Base-by-base conservation (phyloP, 2,113 vertebrate genomes). In the Polyodon spathula region DNA sequence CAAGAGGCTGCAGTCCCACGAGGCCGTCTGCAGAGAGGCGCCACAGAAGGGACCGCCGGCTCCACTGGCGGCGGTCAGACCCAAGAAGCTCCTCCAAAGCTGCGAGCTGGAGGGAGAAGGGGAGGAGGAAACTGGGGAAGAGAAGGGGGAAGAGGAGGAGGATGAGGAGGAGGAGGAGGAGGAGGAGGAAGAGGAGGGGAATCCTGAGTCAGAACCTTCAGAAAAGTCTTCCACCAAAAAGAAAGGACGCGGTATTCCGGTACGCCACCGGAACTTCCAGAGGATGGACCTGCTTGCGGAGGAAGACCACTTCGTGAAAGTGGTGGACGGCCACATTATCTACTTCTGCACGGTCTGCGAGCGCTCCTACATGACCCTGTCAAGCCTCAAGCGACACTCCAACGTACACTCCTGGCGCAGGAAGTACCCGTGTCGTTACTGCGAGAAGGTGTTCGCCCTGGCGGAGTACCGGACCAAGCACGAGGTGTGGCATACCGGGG, bases 401-500 rank as follows among this genome's bases (percentile, higher is more conserved):
- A 97, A 97, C 4, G 94, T 96, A 0, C 94, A 97, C 79, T 97
- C 94, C 0, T 96, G 94, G 93, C 90, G 90, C 5, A 85, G 93
- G 54, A 89, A 90, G 71, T 95, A 95, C 67, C 94, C 94, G 0
- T 97, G 94, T 76, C 93, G 92, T 14, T 97, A 84, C 69, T 97
- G 94, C 4, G 93, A 96, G 79, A 95, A 95, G 53, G 92, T 96
- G 56, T 97, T 96, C 4, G 94, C 94, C 12, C 68, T 97, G 78
- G 94, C 94, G 0, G 94, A 97, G 65, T 97, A 97, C 66, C 93
- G 93, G 67, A 97, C 94, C 59, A 97, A 97, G 63, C 94, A 97
- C 1, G 94, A 97, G 78, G 92, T 97, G 38, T 96, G 94, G 94
- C 94, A 97, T 80, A 95, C 94, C 0, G 94, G 93, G 3, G 94